Base-by-base conservation (phyloP, 2,888 invertebrate species). In the Eilema caniola region DNA sequence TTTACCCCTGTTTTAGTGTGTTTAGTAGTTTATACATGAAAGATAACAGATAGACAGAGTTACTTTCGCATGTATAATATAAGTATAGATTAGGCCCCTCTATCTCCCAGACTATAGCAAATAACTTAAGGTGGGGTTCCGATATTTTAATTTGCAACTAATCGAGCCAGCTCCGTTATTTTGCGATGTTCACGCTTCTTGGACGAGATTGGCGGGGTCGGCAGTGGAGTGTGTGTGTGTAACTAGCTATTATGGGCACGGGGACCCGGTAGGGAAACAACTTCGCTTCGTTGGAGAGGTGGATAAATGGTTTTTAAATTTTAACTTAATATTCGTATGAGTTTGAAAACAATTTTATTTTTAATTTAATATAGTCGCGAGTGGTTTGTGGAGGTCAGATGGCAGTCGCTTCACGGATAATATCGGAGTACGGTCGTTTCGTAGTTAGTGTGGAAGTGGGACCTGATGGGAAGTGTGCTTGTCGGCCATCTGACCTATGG, bases 111-210 rank as follows among this genome's bases (percentile, higher is more conserved):
- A 24, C 69, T 72, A 72, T 14, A 68, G 66, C 60, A 72, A 67
- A 74, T 64, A 71, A 60, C 72, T 83, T 75, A 74, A 74, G 79
- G 82, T 83, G 80, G 83, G 84, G 79, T 69, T 62, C 53, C 66
- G 78, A 84, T 82, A 80, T 88, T 89, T 90, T 88, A 89, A 88
- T 90, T 88, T 84, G 76, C 73, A 78, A 77, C 74, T 79, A 73
- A 83, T 79, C 75, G 78, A 71, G 73, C 57, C 76, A 70, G 75
- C 72, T 33, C 75, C 69, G 76, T 81, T 84, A 80, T 80, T 81
- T 81, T 73, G 75, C 79, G 69, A 84, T 83, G 81, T 84, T 79
- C 76, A 79, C 75, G 75, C 73, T 65, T 73, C 65, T 70, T 73
- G 67, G 67, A 12, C 68, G 66, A 70, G 25, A 74, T 71, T 71